Conservation (phyloP, 2,113 vertebrate genomes). For the Tupaia tana region DNA sequence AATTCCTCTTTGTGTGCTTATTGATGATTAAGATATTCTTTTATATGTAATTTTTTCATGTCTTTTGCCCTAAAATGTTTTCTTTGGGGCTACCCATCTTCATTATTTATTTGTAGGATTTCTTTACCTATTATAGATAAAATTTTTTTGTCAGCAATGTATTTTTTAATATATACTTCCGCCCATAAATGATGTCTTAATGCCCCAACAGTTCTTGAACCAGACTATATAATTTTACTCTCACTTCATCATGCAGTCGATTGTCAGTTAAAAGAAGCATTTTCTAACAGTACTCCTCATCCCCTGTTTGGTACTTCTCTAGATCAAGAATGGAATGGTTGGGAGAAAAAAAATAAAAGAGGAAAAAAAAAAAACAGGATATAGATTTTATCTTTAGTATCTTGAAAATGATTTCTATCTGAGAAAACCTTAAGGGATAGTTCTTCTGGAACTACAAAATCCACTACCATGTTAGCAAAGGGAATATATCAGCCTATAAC, state of each 20-base stretch:
- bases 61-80: neutral
- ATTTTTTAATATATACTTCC: conserved; percentile 24
- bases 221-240: conserved; percentile 39
- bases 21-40: neutral
- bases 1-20: neutral
- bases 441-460: neutral
- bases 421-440: neutral
- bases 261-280: neutral
- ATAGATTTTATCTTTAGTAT: neutral
- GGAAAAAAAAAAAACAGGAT: neutral
- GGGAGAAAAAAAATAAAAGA: neutral
- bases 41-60: neutral
- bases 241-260: neutral
- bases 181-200: neutral
- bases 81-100: neutral
- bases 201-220: neutral
- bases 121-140: neutral
- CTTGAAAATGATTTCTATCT: conserved; percentile 32
- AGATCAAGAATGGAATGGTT: neutral
- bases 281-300: neutral
- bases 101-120: neutral
- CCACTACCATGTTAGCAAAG: neutral
- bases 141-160: neutral
- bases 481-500: neutral
- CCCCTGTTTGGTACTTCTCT: neutral